These are phyloP conservation scores for Urocynchramus pylzowi DNA, from an alignment of 2,113 vertebrate genomes.

Conservation along the genomic window DNA sequence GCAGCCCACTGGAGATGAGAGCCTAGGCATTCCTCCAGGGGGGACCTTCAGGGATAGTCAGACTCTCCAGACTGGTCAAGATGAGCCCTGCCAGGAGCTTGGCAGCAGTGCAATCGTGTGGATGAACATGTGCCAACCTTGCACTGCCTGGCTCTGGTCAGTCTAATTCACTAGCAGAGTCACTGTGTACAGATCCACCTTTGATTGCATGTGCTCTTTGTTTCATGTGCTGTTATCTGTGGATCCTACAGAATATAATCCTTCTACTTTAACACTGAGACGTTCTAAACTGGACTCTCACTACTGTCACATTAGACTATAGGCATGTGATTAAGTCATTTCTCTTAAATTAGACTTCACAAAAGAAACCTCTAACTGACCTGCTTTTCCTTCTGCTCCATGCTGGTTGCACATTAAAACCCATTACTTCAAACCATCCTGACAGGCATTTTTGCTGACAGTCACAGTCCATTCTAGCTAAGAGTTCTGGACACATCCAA, in stretches of 20 bases:
- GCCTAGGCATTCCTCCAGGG: not conserved
- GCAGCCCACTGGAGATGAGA: not conserved
- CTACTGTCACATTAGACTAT: not conserved
- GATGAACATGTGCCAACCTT: not conserved
- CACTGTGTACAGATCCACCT: not conserved
- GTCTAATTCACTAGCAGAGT: not conserved
- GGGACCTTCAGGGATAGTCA: not conserved
- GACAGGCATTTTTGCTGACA: constrained; percentile 13
- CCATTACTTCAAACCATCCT: not conserved
- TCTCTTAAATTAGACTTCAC: constrained; percentile 18
- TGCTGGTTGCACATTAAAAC: not conserved
- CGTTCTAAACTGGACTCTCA: not conserved
- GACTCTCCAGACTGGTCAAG: not conserved
- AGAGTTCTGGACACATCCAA: constrained; percentile 13
- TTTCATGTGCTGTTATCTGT: not conserved
- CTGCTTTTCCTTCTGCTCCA: not conserved
- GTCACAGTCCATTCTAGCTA: not conserved
- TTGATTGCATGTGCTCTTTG: not conserved
- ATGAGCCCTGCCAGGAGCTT: not conserved
- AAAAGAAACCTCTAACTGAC: constrained; percentile 2
- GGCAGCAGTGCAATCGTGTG: not conserved
- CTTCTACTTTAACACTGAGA: not conserved
- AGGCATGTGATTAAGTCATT: constrained; percentile 6
- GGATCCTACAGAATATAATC: not conserved
- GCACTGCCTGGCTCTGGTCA: not conserved